Evolutionary conservation across 2,888 invertebrate genomes (phyloP), one percentile per base, ranked within the genome.

Genomic region (Machimus atricapillus): DNA sequence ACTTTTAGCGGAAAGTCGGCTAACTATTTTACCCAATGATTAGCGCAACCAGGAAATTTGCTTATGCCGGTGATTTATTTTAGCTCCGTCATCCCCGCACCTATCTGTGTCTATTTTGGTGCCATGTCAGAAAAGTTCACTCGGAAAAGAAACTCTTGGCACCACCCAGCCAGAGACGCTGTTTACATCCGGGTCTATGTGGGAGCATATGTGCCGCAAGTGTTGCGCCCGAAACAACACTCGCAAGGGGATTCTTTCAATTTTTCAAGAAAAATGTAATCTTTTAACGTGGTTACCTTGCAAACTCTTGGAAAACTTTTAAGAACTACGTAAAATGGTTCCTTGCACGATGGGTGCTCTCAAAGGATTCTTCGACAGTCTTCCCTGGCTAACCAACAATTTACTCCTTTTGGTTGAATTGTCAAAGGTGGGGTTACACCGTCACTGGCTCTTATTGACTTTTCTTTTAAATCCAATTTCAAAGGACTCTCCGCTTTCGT

Each of bases 391-490:
- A 66, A 66, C 66, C 66, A 66, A 66, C 23, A 46, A 78, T 78
- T 40, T 37, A 78, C 78, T 78, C 43, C 23, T 23, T 78, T 78
- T 19, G 23, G 46, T 9, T 78, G 43, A 43, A 78, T 43, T 37
- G 78, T 78, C 78, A 46, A 78, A 43, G 77, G 9, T 77, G 77
- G 19, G n/a, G 34, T 40, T 40, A 14, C 34, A 37, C 58, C 23
- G 34, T 77, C 77, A n/a, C 12, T 77, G 77, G 77, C 19, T 77
- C 19, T 19, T 77, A 77, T 77, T 77, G 77, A 37, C 77, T 34
- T 77, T 77, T 27, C 74, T n/a, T 76, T 31, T 37, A 76, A 76
- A 76, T 76, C 37, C 76, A 76, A 76, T 76, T 76, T 76, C 34
- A 76, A 34, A 76, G 76, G 37, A 34, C 66, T 66, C 66, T 66